A percentile compares a stretch with the other conserved stretches of the same genome.
Evolutionary conservation across 1,140 invertebrate species (phyloP).

Genomic region (Neodiprion pinetum): DNA sequence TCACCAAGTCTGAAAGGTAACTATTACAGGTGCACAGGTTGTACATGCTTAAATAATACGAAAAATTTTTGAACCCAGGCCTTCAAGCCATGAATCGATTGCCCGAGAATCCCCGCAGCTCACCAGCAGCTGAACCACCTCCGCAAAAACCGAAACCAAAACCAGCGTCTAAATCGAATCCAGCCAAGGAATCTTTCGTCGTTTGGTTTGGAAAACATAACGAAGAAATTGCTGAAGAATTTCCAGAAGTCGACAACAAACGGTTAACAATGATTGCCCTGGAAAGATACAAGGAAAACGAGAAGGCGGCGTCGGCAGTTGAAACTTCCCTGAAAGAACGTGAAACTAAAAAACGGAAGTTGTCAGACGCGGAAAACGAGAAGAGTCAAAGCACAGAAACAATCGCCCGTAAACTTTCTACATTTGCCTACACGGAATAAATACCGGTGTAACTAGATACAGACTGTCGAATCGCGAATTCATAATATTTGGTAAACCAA

Average conservation of each 20-base stretch:
- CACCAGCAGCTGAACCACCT: constrained; percentile 24
- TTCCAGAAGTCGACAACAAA: constrained; percentile 60
- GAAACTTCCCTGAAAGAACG: constrained; percentile 11
- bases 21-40: neutral
- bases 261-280: constrained; percentile 65
- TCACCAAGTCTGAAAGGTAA: constrained; percentile 35
- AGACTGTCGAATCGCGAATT: no score
- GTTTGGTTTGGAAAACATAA: constrained; percentile 67
- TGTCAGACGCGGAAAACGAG: constrained; percentile 24
- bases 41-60: constrained; percentile 16
- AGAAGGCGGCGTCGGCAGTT: constrained; percentile 4
- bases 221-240: constrained; percentile 60
- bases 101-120: constrained; percentile 33
- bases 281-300: constrained; percentile 60
- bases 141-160: constrained; percentile 28
- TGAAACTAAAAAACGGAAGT: constrained; percentile 49
- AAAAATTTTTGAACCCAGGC: constrained; percentile 34
- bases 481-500: no score
- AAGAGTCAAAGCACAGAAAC: neutral
- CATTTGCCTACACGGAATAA: neutral
- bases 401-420: neutral
- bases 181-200: constrained; percentile 59
- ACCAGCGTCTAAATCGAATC: constrained; percentile 22
- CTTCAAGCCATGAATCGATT: constrained; percentile 43
- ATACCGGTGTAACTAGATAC: no score